Base-by-base conservation (phyloP, 1,140 invertebrate species). In the Drosophila bipectinata region DNA sequence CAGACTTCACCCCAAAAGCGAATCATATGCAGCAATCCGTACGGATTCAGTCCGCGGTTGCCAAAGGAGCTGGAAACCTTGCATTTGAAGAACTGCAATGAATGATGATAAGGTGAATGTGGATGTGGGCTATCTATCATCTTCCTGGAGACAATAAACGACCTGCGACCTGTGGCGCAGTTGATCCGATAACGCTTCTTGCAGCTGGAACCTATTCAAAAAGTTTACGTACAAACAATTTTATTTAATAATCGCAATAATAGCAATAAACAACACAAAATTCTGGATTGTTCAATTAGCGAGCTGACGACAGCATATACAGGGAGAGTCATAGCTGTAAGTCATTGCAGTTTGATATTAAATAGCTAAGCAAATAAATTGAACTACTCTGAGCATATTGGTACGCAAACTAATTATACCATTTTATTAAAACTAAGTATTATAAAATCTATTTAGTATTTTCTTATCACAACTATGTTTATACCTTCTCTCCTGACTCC, bases 1-100 rank as follows among this genome's bases (percentile, higher is more conserved):
- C 67, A 90, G 6, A 89, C 90, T 51, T 85, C 92, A 4, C 64
- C 94, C 10, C 78, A 93, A 44, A 63, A 92, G 54, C 77, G 81
- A n/a, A 88, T 91, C 26, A 12, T 72, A 6, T 84, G 75, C 59
- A 72, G 45, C 41, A 90, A 90, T 71, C 63, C 59, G 5, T 59
- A 74, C 6, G 88, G 88, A 21, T 90, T 84, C 47, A 88, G 75
- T 77, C 88, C 88, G 0, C 32, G 48, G 28, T 24, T 69, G 45
- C 88, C 88, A 14, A 62, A 69, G 21, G 75, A 68, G 28, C 63
- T 87, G 30, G 58, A 77, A n/a, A 9, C 47, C 15, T 37, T 55
- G 45, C 68, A 83, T 9, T 39, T 79, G 7, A 52, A 49, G 9
- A 64, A 37, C 44, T 69, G 52, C 52, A 26, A 12, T 9, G 26